phyloP scores from a whole-genome alignment of 2,113 vertebrate genomes.

The Leptobrachium leishanense region DNA sequence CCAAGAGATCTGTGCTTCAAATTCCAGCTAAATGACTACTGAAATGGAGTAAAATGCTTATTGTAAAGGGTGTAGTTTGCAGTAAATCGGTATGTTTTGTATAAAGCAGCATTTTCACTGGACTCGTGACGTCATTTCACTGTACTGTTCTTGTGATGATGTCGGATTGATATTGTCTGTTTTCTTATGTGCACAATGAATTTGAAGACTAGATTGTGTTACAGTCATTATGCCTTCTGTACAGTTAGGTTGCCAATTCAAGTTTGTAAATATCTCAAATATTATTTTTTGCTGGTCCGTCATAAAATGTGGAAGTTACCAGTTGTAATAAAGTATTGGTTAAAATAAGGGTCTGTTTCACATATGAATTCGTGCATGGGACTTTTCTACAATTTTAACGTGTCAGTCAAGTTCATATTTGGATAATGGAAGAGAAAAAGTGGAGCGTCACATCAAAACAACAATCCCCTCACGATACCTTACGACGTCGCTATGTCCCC shows the following conservation, averaged over 20 bases:
- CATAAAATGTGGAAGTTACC: slow-evolving; percentile 78
- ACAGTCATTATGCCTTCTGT: slow-evolving; percentile 74
- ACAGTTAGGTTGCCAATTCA: slow-evolving; percentile 71
- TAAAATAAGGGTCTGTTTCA: slow-evolving; percentile 53
- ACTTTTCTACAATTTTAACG: slow-evolving; percentile 26
- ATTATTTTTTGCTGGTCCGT: slow-evolving; percentile 74
- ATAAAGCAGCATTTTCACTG: slow-evolving; percentile 77
- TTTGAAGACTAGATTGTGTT: slow-evolving; percentile 69
- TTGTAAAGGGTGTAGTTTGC: slow-evolving; percentile 64
- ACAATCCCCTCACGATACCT: no score
- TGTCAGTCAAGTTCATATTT: no score
- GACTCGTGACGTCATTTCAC: slow-evolving; percentile 84
- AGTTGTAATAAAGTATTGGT: slow-evolving; percentile 88
- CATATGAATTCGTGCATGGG: slow-evolving; percentile 48
- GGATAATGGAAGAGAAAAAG: no score
- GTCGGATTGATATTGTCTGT: slow-evolving; percentile 70
- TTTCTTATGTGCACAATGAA: slow-evolving; percentile 72
- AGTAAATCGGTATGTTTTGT: slow-evolving; percentile 75
- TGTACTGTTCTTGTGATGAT: slow-evolving; percentile 75
- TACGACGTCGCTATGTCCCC: no score
- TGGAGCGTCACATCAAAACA: no score
- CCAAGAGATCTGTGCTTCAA: slow-evolving; percentile 77
- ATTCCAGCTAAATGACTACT: slow-evolving; percentile 75
- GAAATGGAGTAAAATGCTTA: slow-evolving; percentile 58
- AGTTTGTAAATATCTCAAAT: slow-evolving; percentile 74